These are phyloP conservation scores for Nettapus auritus DNA, from an alignment of 2,113 vertebrate genomes.

Conservation along the genomic window DNA sequence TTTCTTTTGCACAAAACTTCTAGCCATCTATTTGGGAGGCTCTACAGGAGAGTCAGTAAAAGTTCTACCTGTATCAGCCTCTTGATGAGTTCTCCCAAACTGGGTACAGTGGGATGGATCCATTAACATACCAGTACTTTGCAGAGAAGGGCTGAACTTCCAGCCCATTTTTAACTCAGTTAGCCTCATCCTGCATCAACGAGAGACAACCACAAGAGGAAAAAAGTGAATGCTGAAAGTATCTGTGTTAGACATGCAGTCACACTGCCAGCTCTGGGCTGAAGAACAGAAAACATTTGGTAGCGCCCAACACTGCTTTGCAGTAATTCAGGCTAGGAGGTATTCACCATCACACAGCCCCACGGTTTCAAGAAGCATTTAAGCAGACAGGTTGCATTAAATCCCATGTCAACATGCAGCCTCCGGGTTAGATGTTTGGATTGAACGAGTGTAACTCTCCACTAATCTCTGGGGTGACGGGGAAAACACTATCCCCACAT, in stretches of 20 bases:
- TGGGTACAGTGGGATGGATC: neutral
- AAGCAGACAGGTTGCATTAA: constrained; percentile 8
- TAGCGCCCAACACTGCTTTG: neutral
- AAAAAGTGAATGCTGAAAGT: neutral
- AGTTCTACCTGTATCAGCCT: neutral
- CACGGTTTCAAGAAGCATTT: neutral
- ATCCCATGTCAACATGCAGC: constrained; percentile 1
- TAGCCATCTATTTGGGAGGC: neutral
- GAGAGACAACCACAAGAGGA: neutral
- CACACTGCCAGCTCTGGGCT: neutral
- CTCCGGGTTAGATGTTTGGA: neutral
- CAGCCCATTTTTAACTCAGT: neutral
- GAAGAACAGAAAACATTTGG: neutral
- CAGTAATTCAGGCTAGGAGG: neutral
- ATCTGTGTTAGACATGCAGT: neutral
- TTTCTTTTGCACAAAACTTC: neutral
- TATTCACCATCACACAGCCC: neutral
- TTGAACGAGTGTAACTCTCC: neutral
- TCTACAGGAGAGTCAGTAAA: neutral
- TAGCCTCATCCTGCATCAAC: neutral
- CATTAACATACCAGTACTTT: neutral
- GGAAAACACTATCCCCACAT: neutral
- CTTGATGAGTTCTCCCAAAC: neutral
- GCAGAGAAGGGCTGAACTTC: neutral
- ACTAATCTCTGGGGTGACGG: neutral